phyloP scores from a whole-genome alignment of 2,113 vertebrate genomes.

The Antigone vipio region DNA sequence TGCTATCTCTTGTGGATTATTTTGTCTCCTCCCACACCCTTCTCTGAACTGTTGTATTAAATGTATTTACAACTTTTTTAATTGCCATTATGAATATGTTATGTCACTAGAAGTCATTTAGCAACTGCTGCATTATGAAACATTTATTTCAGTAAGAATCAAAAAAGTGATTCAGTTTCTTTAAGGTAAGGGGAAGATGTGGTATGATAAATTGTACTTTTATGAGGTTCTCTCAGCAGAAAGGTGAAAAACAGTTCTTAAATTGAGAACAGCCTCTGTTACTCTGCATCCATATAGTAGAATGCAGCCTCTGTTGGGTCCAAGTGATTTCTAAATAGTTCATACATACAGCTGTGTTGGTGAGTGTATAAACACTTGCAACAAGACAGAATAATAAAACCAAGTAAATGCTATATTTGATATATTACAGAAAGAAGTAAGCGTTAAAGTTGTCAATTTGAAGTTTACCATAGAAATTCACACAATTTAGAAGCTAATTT shows the following conservation, averaged over 20 bases:
- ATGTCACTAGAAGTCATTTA: not conserved
- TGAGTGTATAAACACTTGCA: not conserved
- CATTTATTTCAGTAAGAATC: not conserved
- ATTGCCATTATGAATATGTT: not conserved
- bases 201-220: not conserved
- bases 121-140: not conserved
- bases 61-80: not conserved
- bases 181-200: not conserved
- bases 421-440: not conserved
- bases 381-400: not conserved
- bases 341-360: not conserved
- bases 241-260: not conserved
- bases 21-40: not conserved
- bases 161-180: not conserved
- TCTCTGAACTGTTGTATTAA: not conserved
- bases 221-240: not conserved
- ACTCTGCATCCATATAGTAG: not conserved
- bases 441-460: not conserved
- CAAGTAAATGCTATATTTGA: not conserved
- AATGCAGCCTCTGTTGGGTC: not conserved
- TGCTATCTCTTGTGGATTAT: not conserved
- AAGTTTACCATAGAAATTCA: not conserved
- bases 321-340: not conserved
- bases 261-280: not conserved
- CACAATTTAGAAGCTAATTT: not conserved